Evolutionary conservation across 2,797 vertebrate species (phyloP).

Genomic region (Bovichtus diacanthus): DNA sequence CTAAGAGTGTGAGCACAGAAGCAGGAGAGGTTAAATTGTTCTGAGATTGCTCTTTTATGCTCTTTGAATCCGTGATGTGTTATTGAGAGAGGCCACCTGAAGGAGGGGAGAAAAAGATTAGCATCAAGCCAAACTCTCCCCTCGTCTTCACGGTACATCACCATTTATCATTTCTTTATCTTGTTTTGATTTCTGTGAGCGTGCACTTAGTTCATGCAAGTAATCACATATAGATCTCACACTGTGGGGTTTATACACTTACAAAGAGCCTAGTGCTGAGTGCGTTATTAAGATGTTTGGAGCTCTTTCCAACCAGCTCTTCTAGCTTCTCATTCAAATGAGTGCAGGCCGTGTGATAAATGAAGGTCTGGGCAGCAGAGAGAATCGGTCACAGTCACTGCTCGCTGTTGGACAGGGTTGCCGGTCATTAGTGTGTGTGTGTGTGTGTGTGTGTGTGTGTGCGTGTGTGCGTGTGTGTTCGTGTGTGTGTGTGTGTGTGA

Average conservation of each 20-base stretch:
- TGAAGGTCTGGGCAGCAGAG: slow-evolving; percentile 58
- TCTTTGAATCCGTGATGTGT: slow-evolving; percentile 70
- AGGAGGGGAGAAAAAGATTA: slow-evolving; percentile 65
- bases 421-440: slow-evolving; percentile 52
- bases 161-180: slow-evolving; percentile 63
- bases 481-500: slow-evolving; percentile 35
- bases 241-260: slow-evolving; percentile 23
- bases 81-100: slow-evolving; percentile 76
- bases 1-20: slow-evolving; percentile 59
- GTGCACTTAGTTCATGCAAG: slow-evolving; percentile 42
- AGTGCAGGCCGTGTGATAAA: slow-evolving; percentile 58
- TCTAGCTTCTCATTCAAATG: slow-evolving; percentile 51
- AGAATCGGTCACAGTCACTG: slow-evolving; percentile 70
- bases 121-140: slow-evolving; percentile 64
- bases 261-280: slow-evolving; percentile 18
- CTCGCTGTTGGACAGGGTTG: slow-evolving; percentile 52
- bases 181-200: slow-evolving; percentile 61
- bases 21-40: slow-evolving; percentile 78
- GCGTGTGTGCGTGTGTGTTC: neutral
- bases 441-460: too few species aligned
- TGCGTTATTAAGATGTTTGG: slow-evolving; percentile 47
- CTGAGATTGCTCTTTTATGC: slow-evolving; percentile 81
- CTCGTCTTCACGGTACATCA: slow-evolving; percentile 42
- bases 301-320: slow-evolving; percentile 40
- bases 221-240: slow-evolving; percentile 45